Base-by-base conservation (phyloP, 1,140 invertebrate species). In the Drosophila pachea region DNA sequence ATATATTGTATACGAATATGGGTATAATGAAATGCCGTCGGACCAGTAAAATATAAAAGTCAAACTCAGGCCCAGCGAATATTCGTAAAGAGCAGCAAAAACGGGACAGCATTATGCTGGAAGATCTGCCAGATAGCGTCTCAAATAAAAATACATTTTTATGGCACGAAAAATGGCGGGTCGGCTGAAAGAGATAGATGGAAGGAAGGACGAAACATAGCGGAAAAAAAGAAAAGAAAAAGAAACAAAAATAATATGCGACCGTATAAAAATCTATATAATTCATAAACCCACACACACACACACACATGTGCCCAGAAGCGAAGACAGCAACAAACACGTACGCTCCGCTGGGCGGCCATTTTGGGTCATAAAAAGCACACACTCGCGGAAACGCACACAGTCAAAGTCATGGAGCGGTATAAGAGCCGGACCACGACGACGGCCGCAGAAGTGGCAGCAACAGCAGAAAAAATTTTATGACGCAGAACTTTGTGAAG, bases 251-350 rank as follows among this genome's bases (percentile, higher is more conserved):
- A 86, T 84, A 84, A 81, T 84, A 86, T 84, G 81, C 81, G 81
- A 81, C 76, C 81, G 81, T 76, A 84, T 84, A 86, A 84, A 84
- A 84, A 84, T 84, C 76, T 81, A 86, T 84, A 84, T 84, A 84
- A 84, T 84, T 84, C 79, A 84, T 84, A 84, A 84, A 77, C 73
- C 54, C 73, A 66, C 72, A 76, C 70, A 64, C 31, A 68, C 12
- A 40, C 22, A 22, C 22, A 22, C 22, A 22, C 22, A 2, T 22
- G 22, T 22, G 22, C 22, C 22, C 43, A 53, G 52, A 53, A 45
- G 72, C 50, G 47, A 56, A 70, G 60, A 56, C 60, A 43, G 68
- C 61, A 58, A 69, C 59, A 68, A 73, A 78, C 79, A 84, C 79
- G 79, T 83, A 76, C 81, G 59, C 33, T 55, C 73, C 76, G 74